Evolutionary conservation across 2,888 invertebrate species (phyloP), one percentile per base, ranked within the genome.

Genomic region (Limnephilus marmoratus): DNA sequence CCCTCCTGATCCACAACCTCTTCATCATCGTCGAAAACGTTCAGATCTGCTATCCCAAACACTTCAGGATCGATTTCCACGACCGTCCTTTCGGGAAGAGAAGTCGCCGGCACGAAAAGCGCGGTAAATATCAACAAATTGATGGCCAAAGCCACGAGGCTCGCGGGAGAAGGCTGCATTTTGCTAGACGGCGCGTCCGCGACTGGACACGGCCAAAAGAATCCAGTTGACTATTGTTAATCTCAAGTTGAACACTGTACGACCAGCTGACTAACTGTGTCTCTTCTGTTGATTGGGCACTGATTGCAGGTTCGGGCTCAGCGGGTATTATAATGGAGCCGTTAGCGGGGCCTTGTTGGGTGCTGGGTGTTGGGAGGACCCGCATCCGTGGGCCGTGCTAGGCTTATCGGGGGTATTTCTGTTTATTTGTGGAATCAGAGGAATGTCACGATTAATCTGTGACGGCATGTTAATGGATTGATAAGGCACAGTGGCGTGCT

Each of bases 321-420:
- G 68, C 68, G 24, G 68, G 24, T 68, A 68, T 68, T 68, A 68
- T 68, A 68, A 68, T 68, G n/a, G 15, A 24, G 68, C 68, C 68
- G 68, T 68, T 85, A 85, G 37, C 85, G 85, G 86, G 86, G 86
- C 37, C 15, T 86, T 86, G 41, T 41, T 45, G 29, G 29, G 41
- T 45, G 37, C 29, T 45, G 18, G 41, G 45, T 49, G n/a, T 29
- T 29, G 49, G 68, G 24, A 68, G 24, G 24, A n/a, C 68, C 68
- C 68, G 68, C 68, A 68, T 68, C 24, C 24, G 68, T 68, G 24
- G 53, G 18, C 7, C 18, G 53, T 18, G 53, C 18, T 53, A 1
- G 15, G 86, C 86, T 41, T 86, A 86, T 86, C 86, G 86, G 86
- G 86, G 86, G 45, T 45, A 68, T 86, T 86, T 45, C 41, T 37